Conservation (phyloP, 37 sponge, comb jelly and placozoan genomes). For the Petrosia ficiformis region DNA sequence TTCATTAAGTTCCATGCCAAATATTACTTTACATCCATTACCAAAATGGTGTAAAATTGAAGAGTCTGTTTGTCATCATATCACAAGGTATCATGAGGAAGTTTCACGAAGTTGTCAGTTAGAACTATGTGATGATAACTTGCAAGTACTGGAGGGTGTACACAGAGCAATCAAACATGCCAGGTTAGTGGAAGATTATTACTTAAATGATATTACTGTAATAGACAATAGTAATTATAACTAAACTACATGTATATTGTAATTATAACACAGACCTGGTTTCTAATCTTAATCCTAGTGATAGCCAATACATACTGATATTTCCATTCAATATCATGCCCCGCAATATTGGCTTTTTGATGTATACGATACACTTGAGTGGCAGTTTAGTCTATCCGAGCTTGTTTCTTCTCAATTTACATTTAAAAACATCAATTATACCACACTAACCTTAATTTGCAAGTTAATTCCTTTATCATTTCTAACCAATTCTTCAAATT, state of each 20-base stretch:
- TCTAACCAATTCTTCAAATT: too few species aligned
- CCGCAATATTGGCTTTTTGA: too few species aligned
- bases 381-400: too few species aligned
- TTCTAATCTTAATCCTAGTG: background rate
- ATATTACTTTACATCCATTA: slow-evolving; percentile 20
- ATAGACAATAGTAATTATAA: background rate
- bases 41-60: slow-evolving; percentile 42
- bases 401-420: too few species aligned
- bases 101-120: slow-evolving; percentile 30
- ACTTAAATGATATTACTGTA: background rate
- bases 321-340: too few species aligned
- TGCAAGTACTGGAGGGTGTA: slow-evolving; percentile 47
- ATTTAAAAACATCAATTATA: too few species aligned
- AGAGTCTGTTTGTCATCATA: slow-evolving; percentile 18
- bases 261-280: background rate
- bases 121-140: slow-evolving; percentile 43
- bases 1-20: background rate
- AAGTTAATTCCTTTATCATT: too few species aligned
- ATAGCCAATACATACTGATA: too few species aligned
- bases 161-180: slow-evolving; percentile 68
- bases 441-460: too few species aligned
- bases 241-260: background rate
- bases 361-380: too few species aligned
- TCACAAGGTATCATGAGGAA: slow-evolving; percentile 59
- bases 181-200: slow-evolving; percentile 19